Evolutionary conservation across 1,140 invertebrate genomes (phyloP), one percentile per base, ranked within the genome.

Genomic region (Bombus fervidus): DNA sequence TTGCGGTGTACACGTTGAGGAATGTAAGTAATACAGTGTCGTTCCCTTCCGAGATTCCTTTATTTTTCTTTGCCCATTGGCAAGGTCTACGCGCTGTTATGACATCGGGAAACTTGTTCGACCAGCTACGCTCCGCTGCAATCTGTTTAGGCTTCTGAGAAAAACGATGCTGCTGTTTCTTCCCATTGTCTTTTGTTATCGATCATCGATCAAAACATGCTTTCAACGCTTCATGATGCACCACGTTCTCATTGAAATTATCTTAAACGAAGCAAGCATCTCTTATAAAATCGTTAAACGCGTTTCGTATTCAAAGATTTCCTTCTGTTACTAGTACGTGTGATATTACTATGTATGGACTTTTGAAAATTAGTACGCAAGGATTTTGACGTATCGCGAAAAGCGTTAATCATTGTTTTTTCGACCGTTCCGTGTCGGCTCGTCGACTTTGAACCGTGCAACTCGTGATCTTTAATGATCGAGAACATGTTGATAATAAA

Each of bases 91-190:
- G 3, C 41, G 37, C n/a, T 64, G 37, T 34, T 34, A 88, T 57
- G 81, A 31, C 39, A 76, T 81, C 57, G 80, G 69, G 64, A 89
- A 90, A 90, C 86, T 83, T 81, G 88, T 57, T 86, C 76, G 83
- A 87, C 76, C 83, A 74, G 72, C 82, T 80, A 62, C 64, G 25
- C 13, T 80, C 37, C 37, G 62, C 13, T 39, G 39, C 59, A 47
- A 72, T 81, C 85, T 22, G 41, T 80, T 71, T 81, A 41, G 59
- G 22, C 37, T 87, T 85, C 86, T 66, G 34, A 85, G 76, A 87
- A 87, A 80, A 86, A 15, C 39, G 41, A 62, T 34, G 71, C 39
- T 71, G 25, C n/a, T 68, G 25, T 37, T 79, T 39, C 8, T 18
- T 34, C 10, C 6, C 13, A 73, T 86, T 34, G 47, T 34, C 66